A percentile compares a stretch with the other conserved stretches of the same genome.
phyloP scores from a whole-genome alignment of 2,113 vertebrate genomes.

The Naja naja region DNA sequence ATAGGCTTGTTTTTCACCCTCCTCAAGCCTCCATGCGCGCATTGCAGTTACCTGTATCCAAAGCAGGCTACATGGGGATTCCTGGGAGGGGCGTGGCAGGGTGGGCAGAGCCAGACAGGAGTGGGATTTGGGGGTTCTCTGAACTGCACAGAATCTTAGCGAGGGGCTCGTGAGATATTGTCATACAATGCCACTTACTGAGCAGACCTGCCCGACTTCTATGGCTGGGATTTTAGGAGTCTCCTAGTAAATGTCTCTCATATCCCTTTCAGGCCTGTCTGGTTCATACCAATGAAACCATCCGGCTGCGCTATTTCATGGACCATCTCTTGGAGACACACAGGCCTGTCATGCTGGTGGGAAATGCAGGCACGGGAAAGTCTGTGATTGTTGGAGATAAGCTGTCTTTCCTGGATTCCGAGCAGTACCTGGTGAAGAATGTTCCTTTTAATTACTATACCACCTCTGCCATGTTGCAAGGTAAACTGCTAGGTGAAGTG shows the following conservation, averaged over 20 bases:
- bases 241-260: accelerated
- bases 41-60: no score
- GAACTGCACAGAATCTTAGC: no score
- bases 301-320: conserved; percentile 84
- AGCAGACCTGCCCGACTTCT: neutral
- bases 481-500: conserved; percentile 53
- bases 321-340: conserved; percentile 76
- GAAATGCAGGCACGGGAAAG: conserved; percentile 85
- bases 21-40: no score
- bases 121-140: no score
- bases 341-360: conserved; percentile 88
- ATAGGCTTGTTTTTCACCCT: no score
- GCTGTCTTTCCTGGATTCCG: conserved; percentile 74
- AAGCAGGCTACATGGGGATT: no score
- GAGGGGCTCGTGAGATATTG: neutral
- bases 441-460: conserved; percentile 95
- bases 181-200: neutral
- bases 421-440: conserved; percentile 83
- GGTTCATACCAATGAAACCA: conserved; percentile 87
- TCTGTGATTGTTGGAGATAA: conserved; percentile 86
- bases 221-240: neutral
- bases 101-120: no score
- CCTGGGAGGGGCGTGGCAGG: no score
- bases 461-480: conserved; percentile 93
- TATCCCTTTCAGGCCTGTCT: conserved; percentile 79